Evolutionary conservation across 2,888 invertebrate genomes (phyloP).

Genomic region (Orthosia gracilis): DNA sequence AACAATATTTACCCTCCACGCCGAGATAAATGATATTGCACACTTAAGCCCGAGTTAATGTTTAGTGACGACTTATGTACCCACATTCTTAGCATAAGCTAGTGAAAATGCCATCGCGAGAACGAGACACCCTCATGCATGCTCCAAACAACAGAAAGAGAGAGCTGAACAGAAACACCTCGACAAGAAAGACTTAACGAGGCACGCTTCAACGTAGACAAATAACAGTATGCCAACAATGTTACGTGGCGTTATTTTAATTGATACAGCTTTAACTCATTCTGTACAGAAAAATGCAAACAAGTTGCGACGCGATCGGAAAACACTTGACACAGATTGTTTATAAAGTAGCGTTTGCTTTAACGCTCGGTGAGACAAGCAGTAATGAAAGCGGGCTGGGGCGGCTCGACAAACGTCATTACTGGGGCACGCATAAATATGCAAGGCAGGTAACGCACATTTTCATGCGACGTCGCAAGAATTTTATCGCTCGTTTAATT

Average conservation of each 20-base stretch:
- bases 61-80: constrained; percentile 86
- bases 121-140: constrained; percentile 72
- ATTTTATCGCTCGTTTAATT: constrained; percentile 91
- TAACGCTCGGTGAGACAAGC: constrained; percentile 80
- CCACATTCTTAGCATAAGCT: constrained; percentile 85
- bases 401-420: constrained; percentile 89
- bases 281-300: constrained; percentile 81
- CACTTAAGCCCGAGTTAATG: constrained; percentile 86
- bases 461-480: constrained; percentile 91
- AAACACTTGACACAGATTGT: constrained; percentile 87
- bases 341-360: constrained; percentile 84
- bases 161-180: constrained; percentile 71
- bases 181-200: constrained; percentile 76
- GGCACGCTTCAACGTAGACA: constrained; percentile 72
- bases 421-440: constrained; percentile 90
- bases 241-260: constrained; percentile 76
- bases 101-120: constrained; percentile 72
- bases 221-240: constrained; percentile 72
- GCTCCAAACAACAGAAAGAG: constrained; percentile 71
- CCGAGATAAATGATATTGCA: constrained; percentile 89
- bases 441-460: constrained; percentile 91
- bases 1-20: constrained; percentile 89
- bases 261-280: constrained; percentile 79
- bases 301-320: constrained; percentile 81
- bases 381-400: constrained; percentile 85